Conservation (phyloP, 64 coral and sea anemone species). For the Montipora cactus region DNA sequence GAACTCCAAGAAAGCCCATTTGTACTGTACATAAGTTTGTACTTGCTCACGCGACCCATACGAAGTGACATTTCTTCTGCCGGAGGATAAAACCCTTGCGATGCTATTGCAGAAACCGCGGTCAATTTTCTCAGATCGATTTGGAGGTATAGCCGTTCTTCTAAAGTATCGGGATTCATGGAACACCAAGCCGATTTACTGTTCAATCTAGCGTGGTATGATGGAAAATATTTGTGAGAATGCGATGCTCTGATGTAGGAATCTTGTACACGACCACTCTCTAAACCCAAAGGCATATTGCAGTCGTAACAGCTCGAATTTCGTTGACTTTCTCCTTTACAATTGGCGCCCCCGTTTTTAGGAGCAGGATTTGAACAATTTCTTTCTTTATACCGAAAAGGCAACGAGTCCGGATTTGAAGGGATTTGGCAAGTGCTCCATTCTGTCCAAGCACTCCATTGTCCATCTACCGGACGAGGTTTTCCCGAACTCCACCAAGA, state of each 20-base stretch:
- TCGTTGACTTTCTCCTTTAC: slow-evolving; percentile 56
- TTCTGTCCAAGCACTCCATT: slow-evolving; percentile 80
- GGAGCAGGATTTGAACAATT: slow-evolving; percentile 80
- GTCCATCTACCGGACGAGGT: slow-evolving; percentile 62
- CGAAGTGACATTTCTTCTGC: slow-evolving; percentile 72
- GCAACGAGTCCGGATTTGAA: slow-evolving; percentile 19
- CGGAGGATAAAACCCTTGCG: slow-evolving; percentile 82
- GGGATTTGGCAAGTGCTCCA: slow-evolving; percentile 82
- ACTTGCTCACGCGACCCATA: slow-evolving; percentile 89
- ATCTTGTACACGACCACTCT: slow-evolving; percentile 68
- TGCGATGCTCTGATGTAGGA: slow-evolving; percentile 73
- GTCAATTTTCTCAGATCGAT: slow-evolving; percentile 69
- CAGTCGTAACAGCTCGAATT: slow-evolving; percentile 69
- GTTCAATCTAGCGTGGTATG: slow-evolving; percentile 69
- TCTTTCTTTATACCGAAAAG: slow-evolving; percentile 89
- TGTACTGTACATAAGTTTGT: slow-evolving; percentile 78
- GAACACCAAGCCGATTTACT: slow-evolving; percentile 86
- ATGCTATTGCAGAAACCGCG: slow-evolving; percentile 76
- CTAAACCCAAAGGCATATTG: slow-evolving; percentile 77
- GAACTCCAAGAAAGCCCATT: slow-evolving; percentile 62
- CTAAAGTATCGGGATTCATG: slow-evolving; percentile 19
- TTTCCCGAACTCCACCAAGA: slow-evolving; percentile 54
- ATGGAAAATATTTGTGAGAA: slow-evolving; percentile 79
- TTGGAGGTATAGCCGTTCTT: slow-evolving; percentile 76
- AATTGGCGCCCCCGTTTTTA: slow-evolving; percentile 63